Evolutionary conservation across 2,888 invertebrate genomes (phyloP).

Genomic region (Thera obeliscata): DNA sequence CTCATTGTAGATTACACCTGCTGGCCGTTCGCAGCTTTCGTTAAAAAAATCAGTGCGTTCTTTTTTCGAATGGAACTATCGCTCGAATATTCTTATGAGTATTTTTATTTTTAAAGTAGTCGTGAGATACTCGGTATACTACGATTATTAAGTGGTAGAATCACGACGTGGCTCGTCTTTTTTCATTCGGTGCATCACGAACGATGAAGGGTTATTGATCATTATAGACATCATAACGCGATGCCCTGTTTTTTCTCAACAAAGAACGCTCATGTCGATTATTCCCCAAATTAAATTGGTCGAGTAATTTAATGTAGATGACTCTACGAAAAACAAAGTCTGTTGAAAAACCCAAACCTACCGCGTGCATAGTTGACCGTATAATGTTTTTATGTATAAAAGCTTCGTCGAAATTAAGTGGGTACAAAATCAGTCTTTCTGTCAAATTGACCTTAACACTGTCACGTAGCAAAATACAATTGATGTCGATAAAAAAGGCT

Average conservation of each 20-base stretch:
- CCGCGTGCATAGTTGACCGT: conserved; percentile 68
- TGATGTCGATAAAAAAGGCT: conserved; percentile 53
- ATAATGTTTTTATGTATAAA: conserved; percentile 54
- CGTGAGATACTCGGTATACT: conserved; percentile 79
- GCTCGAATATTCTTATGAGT: conserved; percentile 57
- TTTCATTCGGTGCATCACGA: conserved; percentile 62
- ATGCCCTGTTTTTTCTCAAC: conserved; percentile 59
- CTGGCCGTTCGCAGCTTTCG: conserved; percentile 82
- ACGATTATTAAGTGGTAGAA: conserved; percentile 82
- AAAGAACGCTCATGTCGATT: conserved; percentile 62
- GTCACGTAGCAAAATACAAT: conserved; percentile 68
- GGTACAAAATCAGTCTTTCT: conserved; percentile 52
- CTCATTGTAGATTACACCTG: conserved; percentile 82
- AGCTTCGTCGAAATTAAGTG: conserved; percentile 25
- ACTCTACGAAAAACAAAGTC: conserved; percentile 47
- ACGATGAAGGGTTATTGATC: conserved; percentile 76
- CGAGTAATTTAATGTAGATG: conserved; percentile 51
- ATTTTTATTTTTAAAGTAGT: conserved; percentile 78
- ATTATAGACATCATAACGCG: conserved; percentile 75
- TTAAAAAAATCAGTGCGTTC: conserved; percentile 77
- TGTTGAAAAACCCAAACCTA: conserved; percentile 59
- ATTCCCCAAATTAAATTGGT: conserved; percentile 58
- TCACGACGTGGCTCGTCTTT: conserved; percentile 73
- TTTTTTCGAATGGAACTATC: conserved; percentile 69
- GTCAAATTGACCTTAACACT: conserved; percentile 70